A percentile compares a stretch with the other conserved stretches of the same genome.
These are phyloP conservation scores for Hymenopus coronatus DNA, from an alignment of 2,888 invertebrate genomes.

Conservation along the genomic window DNA sequence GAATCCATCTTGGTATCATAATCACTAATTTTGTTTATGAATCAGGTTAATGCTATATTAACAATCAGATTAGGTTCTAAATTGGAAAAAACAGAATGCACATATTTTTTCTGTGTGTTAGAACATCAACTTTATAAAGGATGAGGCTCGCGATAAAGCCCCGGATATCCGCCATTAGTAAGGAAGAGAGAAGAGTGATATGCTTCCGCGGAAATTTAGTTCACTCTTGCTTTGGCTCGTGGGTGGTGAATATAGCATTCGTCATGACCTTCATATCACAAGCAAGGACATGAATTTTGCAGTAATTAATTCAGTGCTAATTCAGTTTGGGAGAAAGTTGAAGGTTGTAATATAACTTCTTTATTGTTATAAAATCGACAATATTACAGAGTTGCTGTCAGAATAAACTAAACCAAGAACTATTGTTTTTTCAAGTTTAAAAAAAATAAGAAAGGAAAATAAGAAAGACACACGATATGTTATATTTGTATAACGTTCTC, in stretches of 20 bases:
- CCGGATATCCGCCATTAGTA: not conserved
- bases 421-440: too few relatives aligned
- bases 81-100: not conserved
- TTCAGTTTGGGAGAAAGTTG: too few relatives aligned
- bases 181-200: not conserved
- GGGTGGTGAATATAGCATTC: not conserved
- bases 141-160: not conserved
- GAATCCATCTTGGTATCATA: too few relatives aligned
- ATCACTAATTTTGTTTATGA: too few relatives aligned
- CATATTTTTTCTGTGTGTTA: not conserved
- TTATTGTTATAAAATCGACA: too few relatives aligned
- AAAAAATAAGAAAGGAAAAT: too few relatives aligned
- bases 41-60: not conserved
- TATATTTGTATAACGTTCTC: too few relatives aligned
- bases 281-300: not conserved
- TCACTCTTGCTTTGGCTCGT: not conserved
- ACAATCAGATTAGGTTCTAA: not conserved
- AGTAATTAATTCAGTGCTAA: not conserved
- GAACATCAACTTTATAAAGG: not conserved
- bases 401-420: too few relatives aligned
- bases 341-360: too few relatives aligned
- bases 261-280: not conserved
- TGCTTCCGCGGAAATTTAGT: not conserved
- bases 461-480: too few relatives aligned
- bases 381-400: too few relatives aligned